Base-by-base conservation (phyloP, 2,797 vertebrate genomes). In the Hemitrygon akajei region DNA sequence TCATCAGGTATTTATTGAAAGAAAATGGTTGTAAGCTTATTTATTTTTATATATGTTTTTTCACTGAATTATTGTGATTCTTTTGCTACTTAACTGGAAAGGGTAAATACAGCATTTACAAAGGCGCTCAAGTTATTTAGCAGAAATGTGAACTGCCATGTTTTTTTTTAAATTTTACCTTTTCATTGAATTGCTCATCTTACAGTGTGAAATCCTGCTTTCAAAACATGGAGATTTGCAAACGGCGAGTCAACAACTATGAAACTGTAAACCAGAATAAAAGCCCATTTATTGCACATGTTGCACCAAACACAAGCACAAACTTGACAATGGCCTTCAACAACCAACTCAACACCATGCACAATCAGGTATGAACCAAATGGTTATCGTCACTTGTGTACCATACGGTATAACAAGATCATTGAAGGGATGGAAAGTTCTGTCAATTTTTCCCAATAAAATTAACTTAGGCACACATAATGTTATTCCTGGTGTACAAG, bases 181-280 rank as follows among this genome's bases (percentile, higher is more conserved):
- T 76, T 76, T 11, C 86, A 89, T 89, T 69, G 18, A 73, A 60
- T 81, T 94, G 22, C 0, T 27, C 75, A 87, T 96, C 37, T 96
- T 96, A 77, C 96, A 99, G 99, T 75, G 98, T 99, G 94, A 99
- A 99, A 95, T 99, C 98, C 93, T 99, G 99, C 96, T 99, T 99
- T 95, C 99, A 99, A 95, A 99, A 99, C 94, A 99, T 99, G 98
- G 99, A 99, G 95, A 99, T 99, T 95, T 99, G 99, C 96, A 99
- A 99, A 95, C 97, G 98, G 94, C 97, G 99, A 94, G 98, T 97
- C 95, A 98, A 98, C 94, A 98, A 98, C 95, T 99, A 99, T 69
- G 98, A 99, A 94, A 98, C 98, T 60, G 98, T 98, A 94, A 97
- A 97, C 94, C 97, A 97, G 95, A 97, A 97, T 94, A 99, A 99